Conservation (phyloP, 2,888 invertebrate species). For the Agrotis puta region DNA sequence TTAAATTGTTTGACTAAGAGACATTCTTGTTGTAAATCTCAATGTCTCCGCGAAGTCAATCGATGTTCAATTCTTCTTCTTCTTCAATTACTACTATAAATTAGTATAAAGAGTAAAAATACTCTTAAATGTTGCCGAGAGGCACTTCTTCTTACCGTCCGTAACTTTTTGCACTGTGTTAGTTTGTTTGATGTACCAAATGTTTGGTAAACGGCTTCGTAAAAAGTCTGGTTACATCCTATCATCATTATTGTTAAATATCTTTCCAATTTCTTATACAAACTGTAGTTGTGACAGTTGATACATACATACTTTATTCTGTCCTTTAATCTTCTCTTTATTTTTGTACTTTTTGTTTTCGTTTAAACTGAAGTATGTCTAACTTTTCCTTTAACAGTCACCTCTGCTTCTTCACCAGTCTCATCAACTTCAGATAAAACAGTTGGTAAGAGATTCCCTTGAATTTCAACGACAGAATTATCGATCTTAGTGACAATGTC, state of each 20-base stretch:
- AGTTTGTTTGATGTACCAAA: too few relatives aligned
- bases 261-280: background rate
- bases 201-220: too few relatives aligned
- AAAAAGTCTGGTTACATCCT: too few relatives aligned
- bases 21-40: background rate
- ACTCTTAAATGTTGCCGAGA: too few relatives aligned
- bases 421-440: constrained; percentile 39
- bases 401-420: constrained; percentile 28
- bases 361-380: constrained; percentile 49
- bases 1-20: background rate
- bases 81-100: background rate
- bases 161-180: too few relatives aligned
- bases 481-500: constrained; percentile 63
- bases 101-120: too few relatives aligned
- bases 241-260: background rate
- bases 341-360: constrained; percentile 8
- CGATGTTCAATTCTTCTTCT: background rate
- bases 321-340: background rate
- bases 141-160: too few relatives aligned
- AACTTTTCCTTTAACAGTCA: constrained; percentile 17
- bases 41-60: background rate
- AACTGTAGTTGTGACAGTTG: background rate
- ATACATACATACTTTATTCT: too few relatives aligned
- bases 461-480: constrained; percentile 32
- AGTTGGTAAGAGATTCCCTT: constrained; percentile 3